Conservation (phyloP, 2,113 vertebrate genomes). For the Patagioenas fasciata region DNA sequence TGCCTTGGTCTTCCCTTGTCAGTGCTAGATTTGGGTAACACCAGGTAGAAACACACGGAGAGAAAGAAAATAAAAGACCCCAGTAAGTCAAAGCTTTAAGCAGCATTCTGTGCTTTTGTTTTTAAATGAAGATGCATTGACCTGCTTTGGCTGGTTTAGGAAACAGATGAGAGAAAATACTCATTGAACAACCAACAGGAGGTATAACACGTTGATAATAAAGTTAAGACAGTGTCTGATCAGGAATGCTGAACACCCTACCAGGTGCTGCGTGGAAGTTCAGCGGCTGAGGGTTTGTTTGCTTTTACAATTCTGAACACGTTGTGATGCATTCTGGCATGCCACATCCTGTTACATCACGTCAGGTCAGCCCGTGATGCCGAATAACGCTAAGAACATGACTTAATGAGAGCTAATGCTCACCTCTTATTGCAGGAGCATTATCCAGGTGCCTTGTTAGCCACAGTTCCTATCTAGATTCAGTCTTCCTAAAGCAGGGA, state of each 20-base stretch:
- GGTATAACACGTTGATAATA: neutral
- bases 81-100: neutral
- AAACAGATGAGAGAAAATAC: neutral
- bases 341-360: slow-evolving; percentile 48
- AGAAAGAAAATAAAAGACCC: neutral
- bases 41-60: neutral
- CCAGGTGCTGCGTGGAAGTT: neutral
- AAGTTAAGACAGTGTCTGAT: neutral
- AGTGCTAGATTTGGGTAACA: neutral
- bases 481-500: neutral
- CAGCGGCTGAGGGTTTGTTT: neutral
- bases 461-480: neutral
- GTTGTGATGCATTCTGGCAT: slow-evolving; percentile 3
- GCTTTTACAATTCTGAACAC: slow-evolving; percentile 3
- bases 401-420: slow-evolving; percentile 41
- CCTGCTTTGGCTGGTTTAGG: neutral
- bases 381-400: neutral
- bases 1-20: neutral
- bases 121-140: slow-evolving; percentile 1
- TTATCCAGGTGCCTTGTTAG: slow-evolving; percentile 24
- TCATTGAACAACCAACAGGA: neutral
- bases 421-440: neutral
- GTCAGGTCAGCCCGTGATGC: neutral
- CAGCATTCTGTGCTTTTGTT: neutral
- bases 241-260: neutral